Percentiles rank a stretch among this genome's conserved stretches.
Evolutionary conservation across 1,140 invertebrate genomes (phyloP).

Genomic region (Capitella teleta): DNA sequence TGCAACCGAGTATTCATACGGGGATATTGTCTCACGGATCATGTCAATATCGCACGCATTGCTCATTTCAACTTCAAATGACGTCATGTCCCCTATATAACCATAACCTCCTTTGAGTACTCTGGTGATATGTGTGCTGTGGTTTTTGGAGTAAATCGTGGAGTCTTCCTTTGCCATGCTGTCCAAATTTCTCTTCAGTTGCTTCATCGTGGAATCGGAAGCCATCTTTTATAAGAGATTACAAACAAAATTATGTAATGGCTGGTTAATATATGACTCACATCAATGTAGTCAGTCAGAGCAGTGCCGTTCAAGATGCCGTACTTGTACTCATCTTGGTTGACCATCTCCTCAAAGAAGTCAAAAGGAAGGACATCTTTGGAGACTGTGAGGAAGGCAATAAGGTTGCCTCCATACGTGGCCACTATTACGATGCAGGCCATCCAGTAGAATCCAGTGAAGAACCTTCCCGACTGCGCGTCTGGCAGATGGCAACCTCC

Average conservation of each 20-base stretch:
- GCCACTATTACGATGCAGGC: conserved; percentile 6
- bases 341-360: conserved; percentile 1
- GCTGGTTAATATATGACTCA: too few species aligned
- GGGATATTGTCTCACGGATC: conserved; percentile 1
- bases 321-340: background rate
- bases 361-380: background rate
- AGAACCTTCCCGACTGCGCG: conserved; percentile 5
- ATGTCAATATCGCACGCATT: background rate
- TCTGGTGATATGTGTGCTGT: background rate
- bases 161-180: too few species aligned
- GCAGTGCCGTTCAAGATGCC: background rate
- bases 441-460: conserved; percentile 12
- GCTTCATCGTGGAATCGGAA: too few species aligned
- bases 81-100: background rate
- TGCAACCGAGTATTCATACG: background rate
- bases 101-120: background rate
- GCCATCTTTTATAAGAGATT: too few species aligned
- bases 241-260: too few species aligned
- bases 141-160: too few species aligned
- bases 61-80: background rate
- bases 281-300: too few species aligned
- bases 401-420: conserved; percentile 10
- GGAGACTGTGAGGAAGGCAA: conserved; percentile 11
- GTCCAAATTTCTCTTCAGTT: too few species aligned
- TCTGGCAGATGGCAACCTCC: background rate